Evolutionary conservation across 1,140 invertebrate genomes (phyloP).

Genomic region (Drosophila nikananu): DNA sequence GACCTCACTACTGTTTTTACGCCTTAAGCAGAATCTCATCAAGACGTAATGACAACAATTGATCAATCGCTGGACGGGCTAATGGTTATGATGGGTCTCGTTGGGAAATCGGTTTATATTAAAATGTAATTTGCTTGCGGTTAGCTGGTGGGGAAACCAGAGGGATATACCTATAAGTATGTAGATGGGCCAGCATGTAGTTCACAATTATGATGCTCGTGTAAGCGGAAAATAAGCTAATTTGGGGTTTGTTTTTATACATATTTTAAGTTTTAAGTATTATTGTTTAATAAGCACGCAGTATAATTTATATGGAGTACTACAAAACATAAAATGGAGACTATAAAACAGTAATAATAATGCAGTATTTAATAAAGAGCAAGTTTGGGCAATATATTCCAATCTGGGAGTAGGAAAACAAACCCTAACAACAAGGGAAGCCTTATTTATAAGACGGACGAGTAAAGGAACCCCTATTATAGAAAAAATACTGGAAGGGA

Average conservation of each 20-base stretch:
- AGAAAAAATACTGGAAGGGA: too few species aligned
- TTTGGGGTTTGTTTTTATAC: not conserved
- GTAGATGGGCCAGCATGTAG: not conserved
- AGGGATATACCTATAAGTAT: not conserved
- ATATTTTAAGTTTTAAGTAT: too few species aligned
- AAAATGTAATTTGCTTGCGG: slow-evolving; percentile 75
- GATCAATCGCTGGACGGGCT: slow-evolving; percentile 66
- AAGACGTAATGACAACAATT: slow-evolving; percentile 81
- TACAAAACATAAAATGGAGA: not conserved
- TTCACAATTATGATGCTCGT: slow-evolving; percentile 11
- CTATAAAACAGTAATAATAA: not conserved
- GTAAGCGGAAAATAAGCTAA: slow-evolving; percentile 3
- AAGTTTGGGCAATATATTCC: too few species aligned
- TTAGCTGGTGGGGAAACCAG: not conserved
- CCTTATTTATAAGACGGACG: too few species aligned
- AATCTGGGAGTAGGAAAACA: too few species aligned
- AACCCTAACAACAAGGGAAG: too few species aligned
- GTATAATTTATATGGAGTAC: not conserved
- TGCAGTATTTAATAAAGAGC: too few species aligned
- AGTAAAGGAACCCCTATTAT: not conserved
- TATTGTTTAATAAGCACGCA: not conserved
- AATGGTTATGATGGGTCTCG: slow-evolving; percentile 53
- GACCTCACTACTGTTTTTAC: slow-evolving; percentile 85
- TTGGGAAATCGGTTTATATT: slow-evolving; percentile 69
- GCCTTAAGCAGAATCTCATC: slow-evolving; percentile 85